These are phyloP conservation scores for Sinosuthora webbiana DNA, from an alignment of 2,113 vertebrate species.

Conservation along the genomic window DNA sequence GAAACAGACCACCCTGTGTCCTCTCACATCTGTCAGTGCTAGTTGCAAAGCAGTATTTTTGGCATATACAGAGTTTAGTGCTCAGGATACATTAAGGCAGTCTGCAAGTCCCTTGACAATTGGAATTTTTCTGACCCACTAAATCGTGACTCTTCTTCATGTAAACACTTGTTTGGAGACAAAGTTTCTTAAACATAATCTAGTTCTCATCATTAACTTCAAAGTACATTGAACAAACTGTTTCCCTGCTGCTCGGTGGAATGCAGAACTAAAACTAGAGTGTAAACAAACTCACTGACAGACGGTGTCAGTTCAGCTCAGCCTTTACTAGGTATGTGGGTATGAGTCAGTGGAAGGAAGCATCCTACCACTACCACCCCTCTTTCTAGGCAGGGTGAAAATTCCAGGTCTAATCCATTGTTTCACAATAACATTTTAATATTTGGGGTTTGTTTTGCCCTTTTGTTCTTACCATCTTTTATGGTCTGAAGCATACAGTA, in stretches of 20 bases:
- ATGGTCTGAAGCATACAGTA: background rate
- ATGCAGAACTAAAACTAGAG: background rate
- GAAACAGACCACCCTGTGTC: background rate
- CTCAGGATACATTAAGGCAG: background rate
- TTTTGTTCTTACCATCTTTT: background rate
- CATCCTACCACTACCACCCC: background rate
- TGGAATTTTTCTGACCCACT: background rate
- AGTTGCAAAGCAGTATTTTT: background rate
- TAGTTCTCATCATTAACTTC: background rate
- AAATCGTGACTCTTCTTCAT: background rate
- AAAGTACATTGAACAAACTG: background rate
- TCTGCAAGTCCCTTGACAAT: background rate
- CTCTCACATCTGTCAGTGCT: background rate
- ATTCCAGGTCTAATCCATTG: background rate
- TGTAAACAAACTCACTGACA: background rate
- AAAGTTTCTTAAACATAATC: background rate
- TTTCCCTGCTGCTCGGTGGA: background rate
- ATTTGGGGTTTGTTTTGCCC: background rate
- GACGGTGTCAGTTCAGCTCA: background rate
- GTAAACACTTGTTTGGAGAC: background rate
- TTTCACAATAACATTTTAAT: background rate
- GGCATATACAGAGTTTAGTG: fast-evolving
- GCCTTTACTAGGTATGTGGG: background rate
- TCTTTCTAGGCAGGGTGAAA: background rate
- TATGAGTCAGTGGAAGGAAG: background rate